Base-by-base conservation (phyloP, 2,113 vertebrate genomes). In the Macheiramphus alcinus region DNA sequence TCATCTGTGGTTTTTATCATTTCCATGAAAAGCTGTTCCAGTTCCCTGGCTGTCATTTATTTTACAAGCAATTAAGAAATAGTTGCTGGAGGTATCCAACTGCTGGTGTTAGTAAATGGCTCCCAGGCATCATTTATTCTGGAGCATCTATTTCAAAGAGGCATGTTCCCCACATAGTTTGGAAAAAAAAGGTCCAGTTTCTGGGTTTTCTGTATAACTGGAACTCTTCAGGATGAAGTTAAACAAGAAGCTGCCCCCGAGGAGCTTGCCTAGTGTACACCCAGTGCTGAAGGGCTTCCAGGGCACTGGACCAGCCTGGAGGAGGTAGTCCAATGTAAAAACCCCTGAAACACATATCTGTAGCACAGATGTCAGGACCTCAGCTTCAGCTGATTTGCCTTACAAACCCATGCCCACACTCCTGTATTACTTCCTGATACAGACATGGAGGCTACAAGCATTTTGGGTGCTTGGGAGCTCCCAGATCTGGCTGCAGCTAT, bases 271-370 rank as follows among this genome's bases (percentile, higher is more conserved):
- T 72, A 48, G 17, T 29, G 8, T 10, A 23, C 10, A 65, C 17
- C 9, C 20, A 52, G 34, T n/a, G 40, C 26, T 65, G 40, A 78
- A 70, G 34, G 22, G 11, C 23, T 75, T 58, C 47, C 47, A 40
- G 27, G 43, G 12, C 36, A 40, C 45, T 43, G 47, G 42, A 53
- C 23, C 25, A 72, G 50, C 32, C 18, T 23, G 8, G 11, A 92
- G 27, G 26, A 85, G 34, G 21, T 9, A 93, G 43, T 52, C 11
- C 9, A 5, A 65, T 81, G 27, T 72, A 16, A 92, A 94, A 94
- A n/a, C 1, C 18, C 18, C 40, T 22, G n/a, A 59, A 82, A 61
- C 0, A 0, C 38, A 1, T 10, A 36, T 48, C 12, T 72, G 16
- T 31, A 89, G 53, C 9, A 29, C 1, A 3, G 11, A 32, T 68